Percentiles rank a stretch among this genome's conserved stretches.
Evolutionary conservation across 2,888 invertebrate species (phyloP).

Genomic region (Limnephilus lunatus): DNA sequence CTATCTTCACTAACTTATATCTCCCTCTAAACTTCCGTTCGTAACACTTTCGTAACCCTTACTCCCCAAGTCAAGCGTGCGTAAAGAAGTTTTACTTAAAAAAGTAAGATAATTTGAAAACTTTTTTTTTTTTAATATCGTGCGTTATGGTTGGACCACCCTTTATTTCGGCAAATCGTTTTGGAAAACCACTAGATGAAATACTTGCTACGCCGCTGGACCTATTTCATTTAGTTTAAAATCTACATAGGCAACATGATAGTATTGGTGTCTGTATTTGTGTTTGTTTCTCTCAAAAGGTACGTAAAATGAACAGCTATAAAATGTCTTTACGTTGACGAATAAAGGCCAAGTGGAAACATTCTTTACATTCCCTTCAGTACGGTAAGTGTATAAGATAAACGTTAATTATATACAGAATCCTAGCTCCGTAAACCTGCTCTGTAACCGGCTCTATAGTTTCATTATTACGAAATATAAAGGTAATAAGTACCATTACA

Average conservation of each 20-base stretch:
- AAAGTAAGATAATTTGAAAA: too few species aligned
- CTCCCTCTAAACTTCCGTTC: too few species aligned
- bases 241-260: background rate
- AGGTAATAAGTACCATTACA: background rate
- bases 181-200: background rate
- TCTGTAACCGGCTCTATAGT: background rate
- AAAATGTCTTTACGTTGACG: background rate
- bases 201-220: background rate
- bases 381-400: background rate
- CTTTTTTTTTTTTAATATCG: too few species aligned
- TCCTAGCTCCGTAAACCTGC: background rate
- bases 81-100: too few species aligned
- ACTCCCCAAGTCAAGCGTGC: too few species aligned
- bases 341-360: background rate
- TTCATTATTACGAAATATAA: background rate
- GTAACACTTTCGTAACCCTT: too few species aligned
- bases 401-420: background rate
- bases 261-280: background rate
- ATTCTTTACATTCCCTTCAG: background rate
- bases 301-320: background rate
- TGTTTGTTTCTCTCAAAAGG: background rate
- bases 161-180: background rate
- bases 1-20: too few species aligned
- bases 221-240: background rate
- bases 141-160: too few species aligned